Evolutionary conservation across 2,113 vertebrate species (phyloP).

Genomic region (Sinocyclocheilus maitianheensis): DNA sequence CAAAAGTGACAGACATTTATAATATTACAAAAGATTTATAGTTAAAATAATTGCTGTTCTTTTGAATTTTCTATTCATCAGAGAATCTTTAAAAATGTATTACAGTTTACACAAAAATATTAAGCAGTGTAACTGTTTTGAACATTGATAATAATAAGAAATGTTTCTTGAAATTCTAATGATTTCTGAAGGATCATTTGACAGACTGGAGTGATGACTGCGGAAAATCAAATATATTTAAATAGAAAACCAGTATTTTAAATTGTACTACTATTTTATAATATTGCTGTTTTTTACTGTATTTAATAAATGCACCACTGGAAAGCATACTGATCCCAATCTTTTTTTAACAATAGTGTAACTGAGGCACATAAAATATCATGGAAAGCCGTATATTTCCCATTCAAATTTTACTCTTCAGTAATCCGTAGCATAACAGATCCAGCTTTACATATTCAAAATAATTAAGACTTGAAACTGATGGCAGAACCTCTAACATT

Average conservation of each 20-base stretch:
- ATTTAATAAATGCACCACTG: no score
- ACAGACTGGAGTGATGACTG: not conserved
- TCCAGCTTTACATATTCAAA: not conserved
- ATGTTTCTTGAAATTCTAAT: not conserved
- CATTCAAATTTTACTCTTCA: slow-evolving; percentile 2
- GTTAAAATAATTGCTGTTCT: not conserved
- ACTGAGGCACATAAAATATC: not conserved
- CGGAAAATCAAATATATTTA: not conserved
- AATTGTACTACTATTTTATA: not conserved
- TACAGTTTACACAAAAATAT: not conserved
- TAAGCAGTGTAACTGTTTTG: not conserved
- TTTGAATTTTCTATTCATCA: not conserved
- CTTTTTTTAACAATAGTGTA: not conserved
- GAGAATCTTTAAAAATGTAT: not conserved
- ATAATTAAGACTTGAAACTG: not conserved
- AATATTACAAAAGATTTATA: not conserved
- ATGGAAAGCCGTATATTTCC: not conserved
- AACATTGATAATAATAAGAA: not conserved
- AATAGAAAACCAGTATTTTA: not conserved
- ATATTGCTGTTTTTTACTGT: not conserved
- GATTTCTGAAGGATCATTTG: not conserved
- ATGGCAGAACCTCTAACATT: not conserved
- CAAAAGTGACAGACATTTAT: not conserved
- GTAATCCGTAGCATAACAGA: not conserved
- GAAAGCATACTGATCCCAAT: not conserved